Evolutionary conservation across 2,888 invertebrate species (phyloP).

Genomic region (Eledona agricola): DNA sequence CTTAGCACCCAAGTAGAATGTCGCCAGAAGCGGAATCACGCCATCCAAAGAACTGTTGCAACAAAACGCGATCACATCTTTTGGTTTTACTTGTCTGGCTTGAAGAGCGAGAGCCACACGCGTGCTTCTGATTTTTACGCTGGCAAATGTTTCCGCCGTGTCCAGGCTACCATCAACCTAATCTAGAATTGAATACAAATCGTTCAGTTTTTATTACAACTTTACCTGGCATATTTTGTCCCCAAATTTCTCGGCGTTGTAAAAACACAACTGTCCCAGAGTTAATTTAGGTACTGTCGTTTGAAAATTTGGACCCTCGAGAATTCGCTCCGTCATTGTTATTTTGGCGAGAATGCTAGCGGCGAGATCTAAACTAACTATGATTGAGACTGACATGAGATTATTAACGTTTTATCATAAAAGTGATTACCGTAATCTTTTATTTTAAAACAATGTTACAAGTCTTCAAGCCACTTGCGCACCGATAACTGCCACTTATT

Average conservation of each 20-base stretch:
- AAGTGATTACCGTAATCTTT: too few species aligned
- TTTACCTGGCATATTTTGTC: conserved; percentile 23
- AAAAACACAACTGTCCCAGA: conserved; percentile 23
- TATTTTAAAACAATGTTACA: too few species aligned
- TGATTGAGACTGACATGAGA: too few species aligned
- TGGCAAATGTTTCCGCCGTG: conserved; percentile 29
- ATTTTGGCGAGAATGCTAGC: too few species aligned
- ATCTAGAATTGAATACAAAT: conserved; percentile 2
- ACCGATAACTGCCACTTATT: too few species aligned
- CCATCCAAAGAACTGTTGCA: conserved; percentile 62
- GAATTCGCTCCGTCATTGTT: conserved; percentile 4
- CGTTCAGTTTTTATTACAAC: conserved; percentile 1
- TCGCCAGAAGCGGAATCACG: conserved; percentile 63
- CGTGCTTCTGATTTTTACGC: conserved; percentile 55
- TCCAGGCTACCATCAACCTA: conserved; percentile 36
- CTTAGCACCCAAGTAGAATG: conserved; percentile 61
- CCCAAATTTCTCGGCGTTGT: conserved; percentile 7
- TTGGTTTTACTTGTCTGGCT: conserved; percentile 57
- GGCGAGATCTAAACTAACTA: too few species aligned
- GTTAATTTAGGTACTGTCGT: conserved; percentile 1
- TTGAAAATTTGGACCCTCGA: conserved; percentile 1
- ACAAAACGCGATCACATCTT: conserved; percentile 64
- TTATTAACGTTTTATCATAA: too few species aligned
- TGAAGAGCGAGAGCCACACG: conserved; percentile 61
- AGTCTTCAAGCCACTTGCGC: too few species aligned